Base-by-base conservation (phyloP, 1,140 invertebrate genomes). In the Plodia interpunctella region DNA sequence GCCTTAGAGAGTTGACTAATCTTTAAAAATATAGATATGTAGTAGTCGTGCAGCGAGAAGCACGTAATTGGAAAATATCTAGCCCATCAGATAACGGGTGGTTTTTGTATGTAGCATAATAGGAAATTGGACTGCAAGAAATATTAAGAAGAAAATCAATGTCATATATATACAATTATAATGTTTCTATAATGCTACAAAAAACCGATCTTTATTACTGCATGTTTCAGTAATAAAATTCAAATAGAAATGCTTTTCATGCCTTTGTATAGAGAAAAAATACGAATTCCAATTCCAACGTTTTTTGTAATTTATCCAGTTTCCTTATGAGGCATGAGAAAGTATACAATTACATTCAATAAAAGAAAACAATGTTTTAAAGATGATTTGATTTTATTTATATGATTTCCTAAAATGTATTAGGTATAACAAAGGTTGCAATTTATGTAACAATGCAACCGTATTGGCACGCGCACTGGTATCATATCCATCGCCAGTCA, bases 401-500 rank as follows among this genome's bases (percentile, higher is more conserved):
- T 25, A 25, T 2, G 6, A 6, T 3, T 25, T 25, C 6, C 21
- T 25, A 6, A 25, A 25, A 6, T 3, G 21, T 25, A 35, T 35
- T 11, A 35, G 13, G 13, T 17, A 44, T 44, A 44, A 15, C 38
- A 15, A 44, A 2, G 38, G 13, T 10, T 44, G 13, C 38, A 44
- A 15, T 44, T 44, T 44, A 44, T 44, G 38, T 44, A 44, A 44
- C 38, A 44, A 44, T 44, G 38, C 6, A 44, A 15, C 38, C 38
- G 38, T 44, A 35, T 44, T 44, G 38, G 38, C 38, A 44, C 38
- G 13, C 38, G n/a, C 38, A 15, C 3, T n/a, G 38, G 38, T 44
- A 44, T 15, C 38, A 44, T 17, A 44, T 53, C 51, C 51, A 65
- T 72, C 65, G 64, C 76, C 70, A 62, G 65, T 69, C 73, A 72